Percentiles rank a stretch among this genome's conserved stretches.
Evolutionary conservation across 2,888 invertebrate genomes (phyloP).

Genomic region (Limenitis camilla): DNA sequence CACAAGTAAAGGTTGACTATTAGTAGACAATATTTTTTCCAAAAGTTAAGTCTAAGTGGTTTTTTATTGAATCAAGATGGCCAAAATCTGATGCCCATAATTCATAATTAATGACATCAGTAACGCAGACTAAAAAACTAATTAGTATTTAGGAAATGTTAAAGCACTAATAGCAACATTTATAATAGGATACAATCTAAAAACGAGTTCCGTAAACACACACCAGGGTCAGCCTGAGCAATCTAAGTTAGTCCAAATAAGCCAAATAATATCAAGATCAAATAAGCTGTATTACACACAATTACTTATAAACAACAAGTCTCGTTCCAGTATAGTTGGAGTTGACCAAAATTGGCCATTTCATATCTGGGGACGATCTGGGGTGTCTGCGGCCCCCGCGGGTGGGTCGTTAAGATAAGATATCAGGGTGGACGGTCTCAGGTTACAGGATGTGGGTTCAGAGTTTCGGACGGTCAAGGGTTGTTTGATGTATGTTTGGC

Average conservation of each 20-base stretch:
- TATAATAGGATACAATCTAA: too few species aligned
- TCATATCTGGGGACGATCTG: constrained; percentile 52
- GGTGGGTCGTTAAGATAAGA: constrained; percentile 66
- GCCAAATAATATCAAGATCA: constrained; percentile 22
- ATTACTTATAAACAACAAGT: constrained; percentile 37
- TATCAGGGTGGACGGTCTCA: constrained; percentile 61
- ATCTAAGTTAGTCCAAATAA: constrained; percentile 15
- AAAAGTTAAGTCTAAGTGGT: too few species aligned
- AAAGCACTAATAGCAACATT: too few species aligned
- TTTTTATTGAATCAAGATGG: too few species aligned
- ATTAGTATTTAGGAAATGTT: too few species aligned
- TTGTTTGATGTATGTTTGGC: constrained; percentile 27
- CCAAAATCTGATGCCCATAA: too few species aligned
- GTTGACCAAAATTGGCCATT: constrained; percentile 63
- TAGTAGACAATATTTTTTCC: too few species aligned
- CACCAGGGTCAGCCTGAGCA: constrained; percentile 13
- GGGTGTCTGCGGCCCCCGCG: constrained; percentile 28
- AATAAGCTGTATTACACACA: constrained; percentile 29
- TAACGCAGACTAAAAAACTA: too few species aligned
- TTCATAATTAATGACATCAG: too few species aligned
- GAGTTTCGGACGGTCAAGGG: constrained; percentile 31
- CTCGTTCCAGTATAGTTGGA: constrained; percentile 48
- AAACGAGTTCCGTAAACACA: neutral
- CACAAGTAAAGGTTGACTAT: too few species aligned
- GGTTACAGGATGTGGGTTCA: constrained; percentile 50